Percentiles rank a stretch among this genome's conserved stretches.
Evolutionary conservation across 2,797 vertebrate species (phyloP).

Genomic region (Cryptoprocta ferox): DNA sequence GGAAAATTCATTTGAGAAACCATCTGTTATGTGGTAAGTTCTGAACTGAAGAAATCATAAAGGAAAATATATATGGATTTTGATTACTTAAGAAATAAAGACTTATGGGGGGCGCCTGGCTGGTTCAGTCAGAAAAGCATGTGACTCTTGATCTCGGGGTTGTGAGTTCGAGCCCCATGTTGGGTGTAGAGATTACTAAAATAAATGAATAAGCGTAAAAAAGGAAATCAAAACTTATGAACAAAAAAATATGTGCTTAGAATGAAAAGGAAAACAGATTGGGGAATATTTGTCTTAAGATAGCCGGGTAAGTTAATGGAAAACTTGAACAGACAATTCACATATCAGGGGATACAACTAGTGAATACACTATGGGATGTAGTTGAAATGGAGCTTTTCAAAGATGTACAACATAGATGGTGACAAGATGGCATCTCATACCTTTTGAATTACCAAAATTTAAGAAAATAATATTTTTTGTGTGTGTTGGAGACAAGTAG

Average conservation of each 20-base stretch:
- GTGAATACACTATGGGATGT: background rate
- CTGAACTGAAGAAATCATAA: slow-evolving; percentile 42
- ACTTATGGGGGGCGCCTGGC: background rate
- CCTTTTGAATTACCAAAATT: background rate
- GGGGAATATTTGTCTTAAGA: background rate
- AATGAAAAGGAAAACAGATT: slow-evolving; percentile 38
- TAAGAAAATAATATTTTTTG: slow-evolving; percentile 40
- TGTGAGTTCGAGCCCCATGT: background rate
- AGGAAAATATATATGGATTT: slow-evolving; percentile 26
- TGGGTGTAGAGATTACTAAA: background rate
- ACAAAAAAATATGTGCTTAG: background rate
- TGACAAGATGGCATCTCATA: background rate
- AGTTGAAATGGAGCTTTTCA: background rate
- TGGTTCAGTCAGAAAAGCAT: background rate
- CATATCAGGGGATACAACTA: background rate
- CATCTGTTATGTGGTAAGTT: slow-evolving; percentile 35
- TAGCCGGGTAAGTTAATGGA: background rate
- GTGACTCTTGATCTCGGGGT: background rate
- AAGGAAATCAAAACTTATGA: background rate
- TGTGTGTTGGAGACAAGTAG: background rate
- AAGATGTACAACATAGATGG: slow-evolving; percentile 28
- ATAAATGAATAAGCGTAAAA: background rate
- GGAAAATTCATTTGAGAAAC: slow-evolving; percentile 57
- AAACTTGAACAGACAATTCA: background rate
- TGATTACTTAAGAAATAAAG: slow-evolving; percentile 26